Conservation (phyloP, 1,140 invertebrate species). For the Apis florea region DNA sequence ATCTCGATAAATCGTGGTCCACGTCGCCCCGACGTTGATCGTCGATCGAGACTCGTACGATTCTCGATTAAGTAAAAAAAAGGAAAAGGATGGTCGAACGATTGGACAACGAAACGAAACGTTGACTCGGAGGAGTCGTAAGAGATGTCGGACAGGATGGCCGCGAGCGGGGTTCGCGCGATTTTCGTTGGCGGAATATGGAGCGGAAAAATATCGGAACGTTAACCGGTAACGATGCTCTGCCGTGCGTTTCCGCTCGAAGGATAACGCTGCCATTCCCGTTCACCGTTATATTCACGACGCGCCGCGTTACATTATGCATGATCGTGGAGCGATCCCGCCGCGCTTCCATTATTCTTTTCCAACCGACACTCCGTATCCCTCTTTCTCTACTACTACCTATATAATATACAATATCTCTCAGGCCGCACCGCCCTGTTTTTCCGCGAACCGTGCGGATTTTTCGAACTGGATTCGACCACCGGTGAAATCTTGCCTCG, state of each 20-base stretch:
- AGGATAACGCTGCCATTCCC: constrained; percentile 44
- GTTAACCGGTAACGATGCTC: constrained; percentile 43
- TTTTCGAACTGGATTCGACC: background rate
- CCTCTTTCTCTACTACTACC: no score
- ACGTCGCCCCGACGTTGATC: no score
- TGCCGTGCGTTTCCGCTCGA: constrained; percentile 46
- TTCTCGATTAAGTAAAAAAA: no score
- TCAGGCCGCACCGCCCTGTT: background rate
- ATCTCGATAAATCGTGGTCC: no score
- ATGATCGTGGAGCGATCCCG: constrained; percentile 43
- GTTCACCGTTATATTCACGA: constrained; percentile 48
- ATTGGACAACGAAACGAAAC: no score
- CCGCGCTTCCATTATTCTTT: constrained; percentile 28
- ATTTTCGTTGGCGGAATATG: constrained; percentile 5
- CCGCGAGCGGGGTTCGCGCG: background rate
- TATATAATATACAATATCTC: constrained; percentile 16
- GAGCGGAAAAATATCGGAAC: constrained; percentile 49
- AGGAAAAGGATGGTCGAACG: no score
- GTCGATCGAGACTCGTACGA: no score
- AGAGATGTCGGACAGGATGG: no score
- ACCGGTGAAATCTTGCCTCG: no score
- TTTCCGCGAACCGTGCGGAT: background rate
- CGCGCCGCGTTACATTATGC: constrained; percentile 45
- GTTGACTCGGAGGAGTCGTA: no score
- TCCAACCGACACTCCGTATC: background rate